Conservation (phyloP, 2,888 invertebrate species). For the Pogonocherus hispidulus region DNA sequence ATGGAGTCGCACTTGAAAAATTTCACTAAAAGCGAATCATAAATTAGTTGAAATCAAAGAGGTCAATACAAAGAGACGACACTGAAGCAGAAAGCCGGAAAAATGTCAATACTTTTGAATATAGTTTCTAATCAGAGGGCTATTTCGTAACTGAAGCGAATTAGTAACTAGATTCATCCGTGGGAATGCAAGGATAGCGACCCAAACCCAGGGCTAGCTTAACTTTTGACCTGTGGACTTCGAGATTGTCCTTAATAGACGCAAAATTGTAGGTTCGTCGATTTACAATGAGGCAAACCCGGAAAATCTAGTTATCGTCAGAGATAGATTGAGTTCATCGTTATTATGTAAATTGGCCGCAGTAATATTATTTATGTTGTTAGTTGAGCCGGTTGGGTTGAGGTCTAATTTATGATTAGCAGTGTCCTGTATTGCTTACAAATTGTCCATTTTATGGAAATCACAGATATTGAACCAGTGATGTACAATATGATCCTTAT, state of each 20-base stretch:
- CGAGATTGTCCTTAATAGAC: conserved; percentile 39
- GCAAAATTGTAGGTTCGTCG: conserved; percentile 37
- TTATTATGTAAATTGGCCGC: conserved; percentile 31
- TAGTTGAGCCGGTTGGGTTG: neutral
- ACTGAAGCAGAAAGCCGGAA: no score
- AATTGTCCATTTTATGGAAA: neutral
- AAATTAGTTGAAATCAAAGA: no score
- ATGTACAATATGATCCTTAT: no score
- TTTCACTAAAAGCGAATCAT: no score
- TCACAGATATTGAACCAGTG: no score
- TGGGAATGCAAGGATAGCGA: conserved; percentile 34
- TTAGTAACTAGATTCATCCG: conserved; percentile 6
- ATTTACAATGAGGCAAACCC: conserved; percentile 31
- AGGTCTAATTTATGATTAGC: conserved; percentile 1
- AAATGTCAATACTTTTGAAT: no score
- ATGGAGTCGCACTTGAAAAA: no score
- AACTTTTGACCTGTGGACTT: conserved; percentile 35
- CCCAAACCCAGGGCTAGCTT: conserved; percentile 32
- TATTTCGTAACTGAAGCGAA: neutral
- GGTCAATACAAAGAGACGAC: no score
- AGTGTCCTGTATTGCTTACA: conserved; percentile 1
- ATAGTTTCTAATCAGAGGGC: neutral
- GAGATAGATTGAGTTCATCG: conserved; percentile 30
- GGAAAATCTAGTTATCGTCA: conserved; percentile 37
- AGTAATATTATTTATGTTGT: conserved; percentile 17